Evolutionary conservation across 2,113 vertebrate genomes (phyloP), one percentile per base, ranked within the genome.

Genomic region (Cottus gobio): DNA sequence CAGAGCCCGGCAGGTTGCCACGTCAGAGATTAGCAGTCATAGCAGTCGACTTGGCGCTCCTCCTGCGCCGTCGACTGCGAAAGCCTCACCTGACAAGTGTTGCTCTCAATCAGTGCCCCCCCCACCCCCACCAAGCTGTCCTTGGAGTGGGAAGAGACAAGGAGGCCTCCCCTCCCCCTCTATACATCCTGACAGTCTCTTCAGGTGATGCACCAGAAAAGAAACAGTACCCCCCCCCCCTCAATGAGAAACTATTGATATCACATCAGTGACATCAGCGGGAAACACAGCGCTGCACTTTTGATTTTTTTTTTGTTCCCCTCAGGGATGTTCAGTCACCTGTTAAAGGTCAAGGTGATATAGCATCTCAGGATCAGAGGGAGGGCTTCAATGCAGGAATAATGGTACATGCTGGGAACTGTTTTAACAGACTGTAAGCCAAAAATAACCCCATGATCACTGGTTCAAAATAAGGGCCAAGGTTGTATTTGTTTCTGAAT

Each of bases 41-140:
- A 87, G 89, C 89, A 61, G 93, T 93, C 89, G 80, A 86, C 85
- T 86, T 82, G 80, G 87, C 68, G 81, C 86, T 90, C 87, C 89
- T 92, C 89, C 83, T 93, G 92, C 80, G 75, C 92, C 69, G 75
- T 93, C 92, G 89, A 92, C 91, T 93, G 93, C 69, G 77, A 91
- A 91, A 90, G 90, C 78, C 90, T 86, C 91, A 95, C 93, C 94
- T 94, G 94, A 95, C 94, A 95, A 93, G 93, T 95, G 94, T 88
- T 93, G 91, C 90, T 94, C 92, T 92, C 86, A 89, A 93, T 94
- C 93, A 93, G 89, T 88, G 87, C 77, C 7, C 57, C 58, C 34
- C 20, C 83, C 84, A 80, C 36, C 26, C 20, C n/a, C 44, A 26
- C 83, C 48, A 61, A 56, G 62, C 76, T 48, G 79, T 87, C 84